Evolutionary conservation across 2,888 invertebrate species (phyloP).

Genomic region (Apotomis turbidana): DNA sequence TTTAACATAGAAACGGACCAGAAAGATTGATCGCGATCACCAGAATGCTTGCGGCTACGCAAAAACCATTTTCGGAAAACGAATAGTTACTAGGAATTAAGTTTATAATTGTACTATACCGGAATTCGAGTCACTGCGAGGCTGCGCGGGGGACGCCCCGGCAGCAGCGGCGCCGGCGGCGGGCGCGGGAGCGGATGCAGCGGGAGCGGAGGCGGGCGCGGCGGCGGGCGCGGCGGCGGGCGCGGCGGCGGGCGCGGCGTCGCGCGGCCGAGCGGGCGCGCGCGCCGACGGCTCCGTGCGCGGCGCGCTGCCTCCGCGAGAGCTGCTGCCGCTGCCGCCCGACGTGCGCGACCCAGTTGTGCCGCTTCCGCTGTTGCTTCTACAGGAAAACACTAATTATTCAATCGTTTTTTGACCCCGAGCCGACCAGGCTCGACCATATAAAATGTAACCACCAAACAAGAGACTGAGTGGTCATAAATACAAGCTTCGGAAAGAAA

Average conservation of each 20-base stretch:
- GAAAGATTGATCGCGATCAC: no score
- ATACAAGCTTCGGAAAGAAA: no score
- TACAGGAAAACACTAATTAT: constrained; percentile 53
- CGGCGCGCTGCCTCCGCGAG: constrained; percentile 76
- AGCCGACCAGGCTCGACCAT: no score
- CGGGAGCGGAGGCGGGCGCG: constrained; percentile 48
- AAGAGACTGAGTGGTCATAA: no score
- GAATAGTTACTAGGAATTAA: no score
- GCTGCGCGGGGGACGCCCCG: constrained; percentile 1
- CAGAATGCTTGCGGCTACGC: no score
- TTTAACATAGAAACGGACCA: no score
- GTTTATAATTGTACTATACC: neutral
- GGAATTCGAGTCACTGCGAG: constrained; percentile 10
- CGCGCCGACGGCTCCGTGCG: constrained; percentile 49
- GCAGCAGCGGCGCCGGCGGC: neutral
- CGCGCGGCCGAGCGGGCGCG: constrained; percentile 60
- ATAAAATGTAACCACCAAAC: no score
- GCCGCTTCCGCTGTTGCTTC: constrained; percentile 69
- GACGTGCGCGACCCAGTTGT: constrained; percentile 61
- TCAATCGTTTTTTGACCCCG: neutral
- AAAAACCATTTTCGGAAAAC: no score
- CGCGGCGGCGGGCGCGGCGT: constrained; percentile 54
- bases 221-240: constrained; percentile 46
- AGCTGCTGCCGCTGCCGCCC: constrained; percentile 66
- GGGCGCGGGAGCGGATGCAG: neutral